A percentile compares a stretch with the other conserved stretches of the same genome.
phyloP scores from a whole-genome alignment of 2,113 vertebrate species.

The Speoplatyrhinus poulsoni region DNA sequence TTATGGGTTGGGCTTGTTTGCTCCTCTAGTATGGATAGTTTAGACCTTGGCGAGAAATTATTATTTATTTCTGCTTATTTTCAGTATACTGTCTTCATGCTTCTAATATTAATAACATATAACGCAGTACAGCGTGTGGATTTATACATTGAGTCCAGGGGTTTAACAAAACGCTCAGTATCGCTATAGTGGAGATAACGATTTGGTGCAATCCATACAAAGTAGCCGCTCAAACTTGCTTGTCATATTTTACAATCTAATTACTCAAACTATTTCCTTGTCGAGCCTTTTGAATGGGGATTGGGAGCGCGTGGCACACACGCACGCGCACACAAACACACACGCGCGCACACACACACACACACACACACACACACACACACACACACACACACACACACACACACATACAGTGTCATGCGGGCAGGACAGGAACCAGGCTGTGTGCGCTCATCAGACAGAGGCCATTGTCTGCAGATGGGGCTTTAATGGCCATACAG shows the following conservation, averaged over 20 bases:
- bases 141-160: too few relatives aligned
- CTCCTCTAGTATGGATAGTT: too few relatives aligned
- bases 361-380: conserved; percentile 24
- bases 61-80: too few relatives aligned
- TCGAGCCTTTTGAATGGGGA: conserved; percentile 47
- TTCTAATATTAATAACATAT: too few relatives aligned
- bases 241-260: not conserved
- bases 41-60: too few relatives aligned
- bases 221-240: conserved; percentile 7
- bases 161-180: too few relatives aligned
- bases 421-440: conserved; percentile 54
- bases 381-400: conserved; percentile 40
- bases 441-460: conserved; percentile 66
- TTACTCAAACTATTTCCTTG: conserved; percentile 48
- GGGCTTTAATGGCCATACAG: conserved; percentile 72
- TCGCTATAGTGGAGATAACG: not conserved
- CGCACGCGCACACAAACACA: conserved; percentile 40
- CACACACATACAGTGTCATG: conserved; percentile 49
- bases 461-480: conserved; percentile 77
- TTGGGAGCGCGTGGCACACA: conserved; percentile 57
- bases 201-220: conserved; percentile 2
- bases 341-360: conserved; percentile 28
- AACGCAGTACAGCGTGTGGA: too few relatives aligned
- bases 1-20: too few relatives aligned
- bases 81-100: too few relatives aligned